Percentiles rank a stretch among this genome's conserved stretches.
Conservation (phyloP, 1,140 invertebrate species). For the Zaprionus tsacasi region DNA sequence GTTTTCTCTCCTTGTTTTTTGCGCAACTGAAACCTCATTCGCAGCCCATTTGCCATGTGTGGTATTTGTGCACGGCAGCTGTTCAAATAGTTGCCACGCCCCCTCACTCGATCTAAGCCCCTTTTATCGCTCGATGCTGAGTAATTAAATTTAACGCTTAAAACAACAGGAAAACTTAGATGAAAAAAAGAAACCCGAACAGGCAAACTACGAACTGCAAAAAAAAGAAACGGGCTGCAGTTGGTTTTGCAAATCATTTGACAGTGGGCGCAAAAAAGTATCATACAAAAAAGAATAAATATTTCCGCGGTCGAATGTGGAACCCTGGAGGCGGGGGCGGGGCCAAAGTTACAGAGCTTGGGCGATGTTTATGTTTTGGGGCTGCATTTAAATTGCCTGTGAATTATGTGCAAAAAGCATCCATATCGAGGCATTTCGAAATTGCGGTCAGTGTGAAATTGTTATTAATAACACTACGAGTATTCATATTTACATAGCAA, state of each 20-base stretch:
- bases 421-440: constrained; percentile 59
- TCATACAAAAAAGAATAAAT: constrained; percentile 55
- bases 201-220: constrained; percentile 50
- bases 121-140: constrained; percentile 65
- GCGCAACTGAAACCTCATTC: constrained; percentile 19
- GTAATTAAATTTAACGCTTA: constrained; percentile 81
- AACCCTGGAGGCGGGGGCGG: neutral
- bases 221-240: constrained; percentile 72
- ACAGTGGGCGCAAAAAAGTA: constrained; percentile 45
- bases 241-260: constrained; percentile 81
- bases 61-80: constrained; percentile 65
- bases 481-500: neutral
- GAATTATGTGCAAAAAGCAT: constrained; percentile 75
- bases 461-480: constrained; percentile 54
- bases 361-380: constrained; percentile 31
- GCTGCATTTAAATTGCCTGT: constrained; percentile 69
- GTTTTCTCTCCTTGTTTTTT: neutral
- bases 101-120: neutral
- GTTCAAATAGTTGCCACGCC: constrained; percentile 61
- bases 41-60: constrained; percentile 18
- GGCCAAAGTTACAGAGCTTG: constrained; percentile 1
- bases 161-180: constrained; percentile 59
- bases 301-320: constrained; percentile 21
- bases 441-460: constrained; percentile 59
- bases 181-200: constrained; percentile 40